Percentiles rank a stretch among this genome's conserved stretches.
phyloP scores from a whole-genome alignment of 1,140 invertebrate species.

The Helicoverpa zea region DNA sequence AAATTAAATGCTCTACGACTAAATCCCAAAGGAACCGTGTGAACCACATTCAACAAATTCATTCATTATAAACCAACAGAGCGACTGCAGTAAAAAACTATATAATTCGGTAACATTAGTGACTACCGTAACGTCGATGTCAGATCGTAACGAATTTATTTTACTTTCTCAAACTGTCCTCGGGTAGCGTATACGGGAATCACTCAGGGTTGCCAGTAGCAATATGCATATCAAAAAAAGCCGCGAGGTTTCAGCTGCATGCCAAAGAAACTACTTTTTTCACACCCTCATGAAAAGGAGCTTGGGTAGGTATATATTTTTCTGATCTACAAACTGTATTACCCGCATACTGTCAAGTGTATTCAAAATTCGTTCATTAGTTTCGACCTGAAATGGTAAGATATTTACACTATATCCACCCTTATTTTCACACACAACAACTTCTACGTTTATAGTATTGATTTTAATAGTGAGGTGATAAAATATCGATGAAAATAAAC shows the following conservation, averaged over 20 bases:
- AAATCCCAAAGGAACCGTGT: slow-evolving; percentile 6
- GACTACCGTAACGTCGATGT: not conserved
- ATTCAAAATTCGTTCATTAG: too few species aligned
- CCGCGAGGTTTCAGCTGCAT: not conserved
- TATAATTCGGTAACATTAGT: slow-evolving; percentile 21
- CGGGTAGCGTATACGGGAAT: slow-evolving; percentile 52
- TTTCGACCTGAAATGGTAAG: too few species aligned
- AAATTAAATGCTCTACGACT: too few species aligned
- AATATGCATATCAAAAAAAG: not conserved
- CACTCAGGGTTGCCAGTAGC: slow-evolving; percentile 46
- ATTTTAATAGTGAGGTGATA: too few species aligned
- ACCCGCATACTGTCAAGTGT: too few species aligned
- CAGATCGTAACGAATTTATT: slow-evolving; percentile 54
- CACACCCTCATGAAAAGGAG: too few species aligned
- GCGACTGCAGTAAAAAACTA: not conserved
- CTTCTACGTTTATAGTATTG: too few species aligned
- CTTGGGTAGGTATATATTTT: too few species aligned
- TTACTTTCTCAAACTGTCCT: slow-evolving; percentile 56
- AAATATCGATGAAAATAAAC: too few species aligned
- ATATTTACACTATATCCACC: too few species aligned
- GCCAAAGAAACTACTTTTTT: not conserved
- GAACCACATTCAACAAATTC: slow-evolving; percentile 11
- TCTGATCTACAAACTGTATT: too few species aligned
- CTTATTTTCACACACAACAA: too few species aligned
- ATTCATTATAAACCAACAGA: slow-evolving; percentile 33